These are phyloP conservation scores for Calidris pugnax DNA, from an alignment of 2,113 vertebrate species.

Conservation along the genomic window DNA sequence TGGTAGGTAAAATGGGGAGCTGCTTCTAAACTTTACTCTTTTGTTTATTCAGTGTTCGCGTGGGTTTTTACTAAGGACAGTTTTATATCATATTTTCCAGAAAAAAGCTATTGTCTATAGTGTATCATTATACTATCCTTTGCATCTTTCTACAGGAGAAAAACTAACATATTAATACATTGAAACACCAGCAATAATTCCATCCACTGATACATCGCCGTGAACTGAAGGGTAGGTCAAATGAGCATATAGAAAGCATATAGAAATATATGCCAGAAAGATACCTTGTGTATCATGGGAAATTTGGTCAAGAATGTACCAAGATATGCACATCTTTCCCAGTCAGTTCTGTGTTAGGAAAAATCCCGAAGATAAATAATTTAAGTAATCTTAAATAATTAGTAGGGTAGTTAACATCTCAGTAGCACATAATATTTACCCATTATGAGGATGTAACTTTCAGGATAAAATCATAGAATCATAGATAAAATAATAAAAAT, in stretches of 20 bases:
- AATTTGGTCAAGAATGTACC: neutral
- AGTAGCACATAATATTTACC: neutral
- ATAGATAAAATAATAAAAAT: neutral
- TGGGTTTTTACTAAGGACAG: neutral
- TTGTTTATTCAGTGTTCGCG: neutral
- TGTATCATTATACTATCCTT: neutral
- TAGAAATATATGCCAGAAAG: neutral
- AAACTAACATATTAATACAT: neutral
- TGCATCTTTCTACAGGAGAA: neutral
- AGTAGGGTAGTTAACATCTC: neutral
- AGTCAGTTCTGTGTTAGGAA: neutral
- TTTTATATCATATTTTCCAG: neutral
- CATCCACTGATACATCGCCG: neutral
- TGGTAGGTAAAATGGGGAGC: neutral
- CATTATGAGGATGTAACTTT: neutral
- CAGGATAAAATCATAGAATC: neutral
- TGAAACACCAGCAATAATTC: neutral
- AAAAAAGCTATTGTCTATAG: neutral
- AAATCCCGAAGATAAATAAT: neutral
- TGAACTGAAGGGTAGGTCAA: neutral
- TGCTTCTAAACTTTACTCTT: neutral
- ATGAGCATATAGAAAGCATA: neutral
- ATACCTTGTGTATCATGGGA: neutral
- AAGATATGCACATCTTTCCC: neutral
- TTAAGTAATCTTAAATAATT: neutral